Evolutionary conservation across 2,888 invertebrate genomes (phyloP).

Genomic region (Drosophila flavopinicola): DNA sequence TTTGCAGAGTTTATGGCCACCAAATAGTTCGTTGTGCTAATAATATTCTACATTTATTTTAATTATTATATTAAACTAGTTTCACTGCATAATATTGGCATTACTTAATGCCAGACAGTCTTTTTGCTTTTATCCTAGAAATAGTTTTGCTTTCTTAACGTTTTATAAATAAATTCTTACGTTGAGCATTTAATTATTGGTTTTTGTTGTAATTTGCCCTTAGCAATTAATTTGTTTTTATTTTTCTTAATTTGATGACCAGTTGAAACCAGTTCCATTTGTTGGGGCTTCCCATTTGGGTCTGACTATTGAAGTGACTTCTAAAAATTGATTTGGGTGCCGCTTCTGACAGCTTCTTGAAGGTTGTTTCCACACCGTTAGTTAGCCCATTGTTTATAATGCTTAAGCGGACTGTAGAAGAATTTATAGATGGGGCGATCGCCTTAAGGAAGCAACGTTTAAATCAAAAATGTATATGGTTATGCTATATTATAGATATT

Average conservation of each 20-base stretch:
- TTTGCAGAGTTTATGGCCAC: neutral
- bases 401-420: neutral
- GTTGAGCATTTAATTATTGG: neutral
- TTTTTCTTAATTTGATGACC: slow-evolving; percentile 9
- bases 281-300: slow-evolving; percentile 28
- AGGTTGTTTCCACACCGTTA: slow-evolving; percentile 28
- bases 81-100: neutral
- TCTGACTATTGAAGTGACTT: slow-evolving; percentile 28
- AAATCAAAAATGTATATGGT: neutral
- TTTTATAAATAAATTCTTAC: neutral
- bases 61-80: slow-evolving; percentile 17
- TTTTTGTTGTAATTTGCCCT: slow-evolving; percentile 13
- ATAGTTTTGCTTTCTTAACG: slow-evolving; percentile 1
- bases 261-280: slow-evolving; percentile 49
- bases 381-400: slow-evolving; percentile 30
- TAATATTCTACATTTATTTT: slow-evolving; percentile 6
- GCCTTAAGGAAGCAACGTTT: slow-evolving; percentile 34
- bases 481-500: neutral
- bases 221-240: slow-evolving; percentile 21
- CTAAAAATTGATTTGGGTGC: slow-evolving; percentile 29
- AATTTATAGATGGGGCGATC: slow-evolving; percentile 1
- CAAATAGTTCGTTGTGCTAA: slow-evolving; percentile 40
- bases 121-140: slow-evolving; percentile 6
- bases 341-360: slow-evolving; percentile 36
- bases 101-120: neutral